phyloP scores from a whole-genome alignment of 2,797 vertebrate species.

The Xiphorhynchus erythropygius region DNA sequence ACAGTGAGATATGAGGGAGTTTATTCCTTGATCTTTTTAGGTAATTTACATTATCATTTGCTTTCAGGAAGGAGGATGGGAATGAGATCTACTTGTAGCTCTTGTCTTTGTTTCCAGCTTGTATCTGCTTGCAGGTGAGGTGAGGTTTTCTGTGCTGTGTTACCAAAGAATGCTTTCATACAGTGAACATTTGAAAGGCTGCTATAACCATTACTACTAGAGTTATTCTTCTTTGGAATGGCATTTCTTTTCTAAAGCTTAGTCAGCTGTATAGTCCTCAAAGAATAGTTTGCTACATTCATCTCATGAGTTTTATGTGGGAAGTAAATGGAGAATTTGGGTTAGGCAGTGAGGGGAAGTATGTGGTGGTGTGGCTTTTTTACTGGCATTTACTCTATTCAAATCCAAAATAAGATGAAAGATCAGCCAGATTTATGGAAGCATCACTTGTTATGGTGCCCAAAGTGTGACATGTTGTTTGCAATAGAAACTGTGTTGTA shows the following conservation, averaged over 20 bases:
- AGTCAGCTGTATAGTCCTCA: background rate
- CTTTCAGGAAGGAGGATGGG: background rate
- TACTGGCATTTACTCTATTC: background rate
- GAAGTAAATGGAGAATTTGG: background rate
- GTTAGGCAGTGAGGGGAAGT: background rate
- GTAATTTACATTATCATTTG: background rate
- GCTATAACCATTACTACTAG: background rate
- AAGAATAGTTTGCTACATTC: background rate
- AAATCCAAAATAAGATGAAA: background rate
- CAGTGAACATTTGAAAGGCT: background rate
- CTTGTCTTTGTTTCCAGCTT: background rate
- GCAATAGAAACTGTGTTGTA: background rate
- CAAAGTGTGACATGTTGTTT: background rate
- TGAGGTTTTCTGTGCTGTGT: background rate
- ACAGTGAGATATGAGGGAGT: background rate
- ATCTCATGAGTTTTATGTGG: accelerated
- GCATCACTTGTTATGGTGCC: background rate
- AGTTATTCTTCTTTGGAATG: background rate
- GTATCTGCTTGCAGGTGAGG: background rate
- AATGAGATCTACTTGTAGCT: background rate
- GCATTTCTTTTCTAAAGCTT: background rate
- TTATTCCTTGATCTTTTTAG: background rate
- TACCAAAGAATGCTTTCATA: background rate
- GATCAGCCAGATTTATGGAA: background rate
- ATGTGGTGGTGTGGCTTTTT: accelerated